A percentile compares a stretch with the other conserved stretches of the same genome.
Evolutionary conservation across 2,888 invertebrate genomes (phyloP).

Genomic region (Scrobipalpa costella): DNA sequence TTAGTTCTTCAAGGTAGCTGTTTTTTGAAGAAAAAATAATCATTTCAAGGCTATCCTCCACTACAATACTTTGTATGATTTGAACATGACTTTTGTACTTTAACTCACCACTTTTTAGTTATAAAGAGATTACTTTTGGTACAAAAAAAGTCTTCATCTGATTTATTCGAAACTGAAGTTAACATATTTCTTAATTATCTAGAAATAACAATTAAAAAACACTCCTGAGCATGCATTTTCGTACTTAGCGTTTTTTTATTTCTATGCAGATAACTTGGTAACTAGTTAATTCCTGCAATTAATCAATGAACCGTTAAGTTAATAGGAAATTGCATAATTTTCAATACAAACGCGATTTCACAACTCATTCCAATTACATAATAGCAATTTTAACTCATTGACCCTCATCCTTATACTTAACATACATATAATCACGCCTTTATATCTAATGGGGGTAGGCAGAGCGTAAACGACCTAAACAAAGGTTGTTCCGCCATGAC

Average conservation of each 20-base stretch:
- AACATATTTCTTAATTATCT: too few species aligned
- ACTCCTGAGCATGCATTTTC: background rate
- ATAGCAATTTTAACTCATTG: background rate
- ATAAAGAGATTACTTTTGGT: too few species aligned
- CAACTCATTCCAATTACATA: background rate
- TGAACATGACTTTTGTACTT: background rate
- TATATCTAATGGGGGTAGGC: too few species aligned
- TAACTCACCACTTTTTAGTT: background rate
- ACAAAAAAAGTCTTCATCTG: too few species aligned
- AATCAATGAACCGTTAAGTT: background rate
- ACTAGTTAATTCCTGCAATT: background rate
- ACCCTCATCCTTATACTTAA: too few species aligned
- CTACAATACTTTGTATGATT: background rate
- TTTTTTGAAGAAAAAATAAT: background rate
- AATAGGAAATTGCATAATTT: slow-evolving; percentile 8
- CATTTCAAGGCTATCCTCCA: background rate
- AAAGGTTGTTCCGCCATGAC: too few species aligned
- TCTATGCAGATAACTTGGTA: background rate
- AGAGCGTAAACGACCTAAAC: too few species aligned
- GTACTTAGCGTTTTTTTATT: background rate
- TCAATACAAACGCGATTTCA: background rate
- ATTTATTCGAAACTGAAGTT: too few species aligned
- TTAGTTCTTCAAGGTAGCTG: background rate
- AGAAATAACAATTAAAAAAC: background rate
- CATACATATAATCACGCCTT: too few species aligned